Conservation (phyloP, 2,113 vertebrate genomes). For the Plectropomus leopardus region DNA sequence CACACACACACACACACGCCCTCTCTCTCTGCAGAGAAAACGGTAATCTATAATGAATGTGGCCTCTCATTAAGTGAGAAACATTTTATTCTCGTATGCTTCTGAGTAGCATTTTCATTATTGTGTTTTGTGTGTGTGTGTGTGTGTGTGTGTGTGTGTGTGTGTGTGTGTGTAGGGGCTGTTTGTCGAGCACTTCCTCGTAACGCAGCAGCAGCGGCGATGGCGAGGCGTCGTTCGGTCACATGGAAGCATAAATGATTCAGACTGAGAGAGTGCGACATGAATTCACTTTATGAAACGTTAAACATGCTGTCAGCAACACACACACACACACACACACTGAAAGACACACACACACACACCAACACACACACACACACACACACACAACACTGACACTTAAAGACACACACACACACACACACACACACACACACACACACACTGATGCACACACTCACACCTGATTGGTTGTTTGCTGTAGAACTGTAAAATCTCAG, state of each 20-base stretch:
- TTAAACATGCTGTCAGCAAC: slow-evolving; percentile 47
- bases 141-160: slow-evolving; percentile 10
- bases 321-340: no score
- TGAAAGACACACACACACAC: no score
- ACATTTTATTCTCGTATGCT: slow-evolving; percentile 12
- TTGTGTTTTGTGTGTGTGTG: not conserved
- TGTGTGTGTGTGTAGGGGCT: not conserved
- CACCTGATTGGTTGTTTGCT: not conserved
- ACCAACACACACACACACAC: no score
- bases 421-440: not conserved
- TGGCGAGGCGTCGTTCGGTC: slow-evolving; percentile 1
- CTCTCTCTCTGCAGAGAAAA: not conserved
- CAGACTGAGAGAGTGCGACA: slow-evolving; percentile 10
- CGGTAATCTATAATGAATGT: slow-evolving; percentile 57
- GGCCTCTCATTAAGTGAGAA: slow-evolving; percentile 22
- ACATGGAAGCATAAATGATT: slow-evolving; percentile 55
- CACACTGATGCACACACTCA: not conserved
- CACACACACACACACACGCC: not conserved
- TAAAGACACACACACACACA: slow-evolving; percentile 18
- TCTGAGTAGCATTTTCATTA: not conserved
- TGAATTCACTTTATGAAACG: slow-evolving; percentile 53
- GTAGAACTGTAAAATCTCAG: no score
- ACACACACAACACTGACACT: no score
- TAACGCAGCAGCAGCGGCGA: slow-evolving; percentile 26
- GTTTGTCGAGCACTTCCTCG: not conserved